A percentile compares a stretch with the other conserved stretches of the same genome.
phyloP scores from a whole-genome alignment of 1,140 invertebrate species.

The Adelges cooleyi region DNA sequence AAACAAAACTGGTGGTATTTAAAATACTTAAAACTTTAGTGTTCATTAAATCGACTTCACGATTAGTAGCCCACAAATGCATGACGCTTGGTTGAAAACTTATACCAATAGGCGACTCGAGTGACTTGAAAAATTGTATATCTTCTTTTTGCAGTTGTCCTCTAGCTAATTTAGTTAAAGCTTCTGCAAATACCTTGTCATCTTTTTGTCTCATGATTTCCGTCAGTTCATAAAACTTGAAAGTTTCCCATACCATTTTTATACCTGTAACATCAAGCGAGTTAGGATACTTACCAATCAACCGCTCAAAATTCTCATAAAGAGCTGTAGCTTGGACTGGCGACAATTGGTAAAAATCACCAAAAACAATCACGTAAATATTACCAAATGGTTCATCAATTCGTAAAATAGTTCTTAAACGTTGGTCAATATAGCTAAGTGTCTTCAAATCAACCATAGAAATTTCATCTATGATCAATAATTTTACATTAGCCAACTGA shows the following conservation, averaged over 20 bases:
- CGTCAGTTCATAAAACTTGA: background rate
- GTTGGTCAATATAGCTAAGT: slow-evolving; percentile 29
- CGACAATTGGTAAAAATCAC: slow-evolving; percentile 36
- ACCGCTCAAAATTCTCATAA: background rate
- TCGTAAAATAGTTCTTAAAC: slow-evolving; percentile 30
- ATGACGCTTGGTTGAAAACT: background rate
- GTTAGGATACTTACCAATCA: too few species aligned
- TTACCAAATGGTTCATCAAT: slow-evolving; percentile 30
- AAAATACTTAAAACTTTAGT: background rate
- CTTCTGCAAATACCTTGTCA: background rate
- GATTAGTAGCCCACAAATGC: background rate
- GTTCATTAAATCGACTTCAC: background rate
- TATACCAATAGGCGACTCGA: too few species aligned
- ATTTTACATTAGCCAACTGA: slow-evolving; percentile 32
- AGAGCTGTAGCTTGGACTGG: slow-evolving; percentile 29
- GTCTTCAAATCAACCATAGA: slow-evolving; percentile 37
- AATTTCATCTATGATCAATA: slow-evolving; percentile 37
- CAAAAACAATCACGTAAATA: slow-evolving; percentile 32
- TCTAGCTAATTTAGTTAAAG: background rate
- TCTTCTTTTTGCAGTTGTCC: background rate
- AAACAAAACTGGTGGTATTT: background rate
- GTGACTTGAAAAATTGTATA: background rate
- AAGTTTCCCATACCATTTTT: background rate
- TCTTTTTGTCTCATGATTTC: background rate
- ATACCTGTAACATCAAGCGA: too few species aligned